Conservation (phyloP, 2,797 vertebrate species). For the Uromys caudimaculatus region DNA sequence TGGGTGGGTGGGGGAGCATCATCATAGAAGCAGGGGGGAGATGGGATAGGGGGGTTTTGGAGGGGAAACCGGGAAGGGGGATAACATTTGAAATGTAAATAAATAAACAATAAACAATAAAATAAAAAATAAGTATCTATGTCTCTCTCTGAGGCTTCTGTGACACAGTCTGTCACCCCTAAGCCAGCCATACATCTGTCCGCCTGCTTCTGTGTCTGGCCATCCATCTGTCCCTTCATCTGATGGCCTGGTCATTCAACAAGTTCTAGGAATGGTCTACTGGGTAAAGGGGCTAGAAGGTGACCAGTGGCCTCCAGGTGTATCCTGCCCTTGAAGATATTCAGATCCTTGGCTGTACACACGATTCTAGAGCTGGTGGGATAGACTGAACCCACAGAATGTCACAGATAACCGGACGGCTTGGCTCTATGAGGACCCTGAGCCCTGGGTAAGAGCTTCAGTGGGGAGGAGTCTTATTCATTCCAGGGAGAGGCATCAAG, state of each 20-base stretch:
- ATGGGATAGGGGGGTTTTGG: too few species aligned
- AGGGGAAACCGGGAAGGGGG: too few species aligned
- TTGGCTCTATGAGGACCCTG: background rate
- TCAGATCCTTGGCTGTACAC: background rate
- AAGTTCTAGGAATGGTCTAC: background rate
- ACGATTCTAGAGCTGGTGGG: background rate
- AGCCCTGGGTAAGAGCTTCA: background rate
- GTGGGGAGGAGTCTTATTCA: rapidly evolving
- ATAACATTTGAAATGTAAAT: too few species aligned
- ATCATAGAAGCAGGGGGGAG: too few species aligned
- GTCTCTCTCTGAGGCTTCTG: too few species aligned
- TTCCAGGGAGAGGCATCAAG: background rate
- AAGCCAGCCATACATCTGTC: background rate
- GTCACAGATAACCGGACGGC: background rate
- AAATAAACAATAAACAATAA: too few species aligned
- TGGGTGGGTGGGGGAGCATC: too few species aligned
- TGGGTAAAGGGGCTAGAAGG: background rate
- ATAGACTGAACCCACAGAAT: background rate
- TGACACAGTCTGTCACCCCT: background rate
- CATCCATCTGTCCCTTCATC: background rate
- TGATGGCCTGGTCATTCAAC: background rate
- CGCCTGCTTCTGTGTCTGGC: background rate
- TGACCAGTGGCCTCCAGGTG: rapidly evolving
- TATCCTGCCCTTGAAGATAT: background rate
- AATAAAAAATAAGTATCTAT: rapidly evolving